These are phyloP conservation scores for Distichodus sexfasciatus DNA, from an alignment of 2,797 vertebrate genomes.

Conservation along the genomic window DNA sequence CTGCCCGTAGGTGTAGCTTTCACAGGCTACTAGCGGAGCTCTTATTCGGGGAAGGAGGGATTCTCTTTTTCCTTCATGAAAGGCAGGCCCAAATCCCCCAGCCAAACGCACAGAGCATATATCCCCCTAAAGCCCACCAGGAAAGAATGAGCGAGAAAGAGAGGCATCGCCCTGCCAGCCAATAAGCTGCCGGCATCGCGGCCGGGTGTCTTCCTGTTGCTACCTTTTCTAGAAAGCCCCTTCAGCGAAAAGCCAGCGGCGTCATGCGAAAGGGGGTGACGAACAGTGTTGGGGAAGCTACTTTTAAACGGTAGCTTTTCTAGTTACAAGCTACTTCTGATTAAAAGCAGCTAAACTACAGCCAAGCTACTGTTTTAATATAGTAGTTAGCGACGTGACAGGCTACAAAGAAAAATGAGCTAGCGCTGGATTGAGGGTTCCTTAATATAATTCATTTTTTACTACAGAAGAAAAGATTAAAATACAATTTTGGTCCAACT, in stretches of 20 bases:
- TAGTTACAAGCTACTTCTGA: no score
- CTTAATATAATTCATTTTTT: no score
- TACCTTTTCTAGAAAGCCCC: constrained; percentile 23
- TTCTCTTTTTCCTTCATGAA: constrained; percentile 26
- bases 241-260: constrained; percentile 1
- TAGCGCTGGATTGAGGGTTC: no score
- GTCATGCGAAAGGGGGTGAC: constrained; percentile 3
- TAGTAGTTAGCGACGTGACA: no score
- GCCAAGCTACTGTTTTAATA: no score
- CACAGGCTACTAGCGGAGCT: constrained; percentile 7
- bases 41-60: constrained; percentile 20
- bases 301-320: no score
- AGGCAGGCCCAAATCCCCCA: constrained; percentile 26
- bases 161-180: constrained; percentile 43
- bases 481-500: no score
- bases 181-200: constrained; percentile 40
- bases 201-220: constrained; percentile 38
- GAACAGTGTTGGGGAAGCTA: constrained; percentile 21
- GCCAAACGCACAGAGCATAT: constrained; percentile 31
- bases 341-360: no score
- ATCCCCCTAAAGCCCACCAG: constrained; percentile 40
- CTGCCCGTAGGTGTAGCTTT: constrained; percentile 6
- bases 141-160: constrained; percentile 25
- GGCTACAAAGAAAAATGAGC: no score
- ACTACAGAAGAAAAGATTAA: no score